Conservation (phyloP, 2,888 invertebrate species). For the Chloroclysta siterata region DNA sequence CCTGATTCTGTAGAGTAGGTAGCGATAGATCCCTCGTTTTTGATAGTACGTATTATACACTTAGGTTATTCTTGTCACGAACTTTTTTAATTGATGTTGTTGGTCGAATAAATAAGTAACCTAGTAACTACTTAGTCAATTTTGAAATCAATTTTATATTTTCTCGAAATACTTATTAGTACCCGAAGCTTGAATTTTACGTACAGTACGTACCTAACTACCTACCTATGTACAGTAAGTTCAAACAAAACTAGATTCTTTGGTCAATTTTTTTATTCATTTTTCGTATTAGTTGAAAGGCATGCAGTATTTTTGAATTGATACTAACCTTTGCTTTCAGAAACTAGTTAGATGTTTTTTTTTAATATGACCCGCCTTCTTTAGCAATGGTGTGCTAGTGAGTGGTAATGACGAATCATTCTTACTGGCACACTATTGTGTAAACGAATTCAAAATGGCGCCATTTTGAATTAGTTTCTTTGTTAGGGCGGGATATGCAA, state of each 20-base stretch:
- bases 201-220: no score
- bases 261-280: not conserved
- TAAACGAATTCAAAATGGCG: no score
- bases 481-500: no score
- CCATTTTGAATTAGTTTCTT: no score
- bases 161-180: no score
- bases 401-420: no score
- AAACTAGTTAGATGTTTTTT: not conserved
- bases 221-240: no score
- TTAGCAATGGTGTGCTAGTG: no score
- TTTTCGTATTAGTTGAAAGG: not conserved
- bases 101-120: not conserved
- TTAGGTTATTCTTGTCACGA: constrained; percentile 6
- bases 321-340: no score
- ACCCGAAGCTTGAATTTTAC: no score
- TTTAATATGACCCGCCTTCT: not conserved
- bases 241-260: no score
- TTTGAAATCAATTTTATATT: not conserved
- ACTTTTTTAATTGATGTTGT: not conserved
- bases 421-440: no score
- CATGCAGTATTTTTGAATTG: not conserved
- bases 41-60: constrained; percentile 28
- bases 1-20: constrained; percentile 68
- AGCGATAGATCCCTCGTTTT: constrained; percentile 54
- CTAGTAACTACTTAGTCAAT: not conserved